Percentiles rank a stretch among this genome's conserved stretches.
phyloP scores from a whole-genome alignment of 1,140 invertebrate genomes.

The Drosophila pseudoananassae region DNA sequence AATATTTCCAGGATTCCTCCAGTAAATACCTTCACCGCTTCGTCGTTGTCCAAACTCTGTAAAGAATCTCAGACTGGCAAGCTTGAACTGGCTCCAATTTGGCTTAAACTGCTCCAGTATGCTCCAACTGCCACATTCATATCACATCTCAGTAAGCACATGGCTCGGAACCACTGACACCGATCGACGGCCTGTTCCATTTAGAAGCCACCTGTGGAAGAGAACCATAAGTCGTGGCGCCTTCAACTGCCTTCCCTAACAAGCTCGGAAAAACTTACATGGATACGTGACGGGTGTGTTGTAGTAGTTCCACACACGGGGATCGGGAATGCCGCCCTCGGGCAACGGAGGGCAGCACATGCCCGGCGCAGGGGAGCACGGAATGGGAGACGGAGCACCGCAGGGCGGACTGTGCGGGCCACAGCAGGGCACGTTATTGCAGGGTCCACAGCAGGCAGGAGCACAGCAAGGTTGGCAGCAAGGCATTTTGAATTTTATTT shows the following conservation, averaged over 20 bases:
- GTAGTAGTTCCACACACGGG: conserved; percentile 77
- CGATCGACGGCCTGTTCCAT: not conserved
- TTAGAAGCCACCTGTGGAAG: conserved; percentile 28
- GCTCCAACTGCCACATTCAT: not conserved
- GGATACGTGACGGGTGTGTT: conserved; percentile 80
- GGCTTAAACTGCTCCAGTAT: not conserved
- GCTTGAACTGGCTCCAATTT: too few relatives aligned
- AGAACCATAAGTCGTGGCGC: not conserved
- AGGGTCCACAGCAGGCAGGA: conserved; percentile 39
- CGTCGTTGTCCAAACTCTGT: too few relatives aligned
- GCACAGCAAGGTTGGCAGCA: not conserved
- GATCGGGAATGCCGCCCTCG: conserved; percentile 79
- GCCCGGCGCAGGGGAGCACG: conserved; percentile 72
- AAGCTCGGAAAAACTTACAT: conserved; percentile 59
- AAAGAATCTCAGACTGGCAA: not conserved
- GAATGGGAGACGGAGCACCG: conserved; percentile 72
- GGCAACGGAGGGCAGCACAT: conserved; percentile 64
- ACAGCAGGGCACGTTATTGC: conserved; percentile 66
- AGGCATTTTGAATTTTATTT: conserved; percentile 6
- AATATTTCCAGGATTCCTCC: not conserved
- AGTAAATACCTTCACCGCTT: not conserved
- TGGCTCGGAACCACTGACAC: not conserved
- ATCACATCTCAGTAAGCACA: not conserved
- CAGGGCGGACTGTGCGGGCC: conserved; percentile 77
- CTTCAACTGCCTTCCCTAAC: too few relatives aligned